Base-by-base conservation (phyloP, 2,888 invertebrate genomes). In the Zaprionus lineosus region DNA sequence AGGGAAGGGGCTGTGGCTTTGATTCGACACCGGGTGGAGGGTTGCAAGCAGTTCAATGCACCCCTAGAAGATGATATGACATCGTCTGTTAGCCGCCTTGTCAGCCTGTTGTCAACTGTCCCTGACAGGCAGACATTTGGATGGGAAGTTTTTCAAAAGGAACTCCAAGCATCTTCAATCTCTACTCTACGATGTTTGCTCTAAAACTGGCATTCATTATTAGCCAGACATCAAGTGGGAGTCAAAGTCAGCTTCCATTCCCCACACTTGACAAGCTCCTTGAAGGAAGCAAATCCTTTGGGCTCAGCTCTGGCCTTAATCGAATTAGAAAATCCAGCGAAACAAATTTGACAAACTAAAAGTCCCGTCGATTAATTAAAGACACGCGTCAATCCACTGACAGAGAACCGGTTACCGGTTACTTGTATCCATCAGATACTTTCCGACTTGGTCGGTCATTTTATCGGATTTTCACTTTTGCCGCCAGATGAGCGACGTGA, bases 331-430 rank as follows among this genome's bases (percentile, higher is more conserved):
- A 60, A 52, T 36, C 29, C 51, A 61, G 39, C 53, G 31, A 37
- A 24, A n/a, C 47, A 64, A 50, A 40, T 29, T 43, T 33, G 50
- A 24, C 44, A 53, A 47, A 56, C 44, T 44, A 43, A 40, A 14
- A 43, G 64, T n/a, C n/a, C 15, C 24, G 26, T 52, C 77, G 88
- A 87, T 85, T 87, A 88, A 87, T 87, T 86, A 77, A 73, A 79
- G 86, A 69, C 88, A 85, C 82, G 86, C 88, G 75, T 55, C 74
- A 33, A 9, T 33, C 55, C 12, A 31, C 52, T 51, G 19, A 26
- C 31, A 33, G 26, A 55, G 56, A 65, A 78, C n/a, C n/a, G n/a
- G n/a, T n/a, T n/a, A 84, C 85, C 75, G 79, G 78, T 84, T 78
- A 43, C n/a, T n/a, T n/a, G n/a, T n/a, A n/a, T n/a, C n/a, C n/a